These are phyloP conservation scores for Noctua pronuba DNA, from an alignment of 2,888 invertebrate species.

Conservation along the genomic window DNA sequence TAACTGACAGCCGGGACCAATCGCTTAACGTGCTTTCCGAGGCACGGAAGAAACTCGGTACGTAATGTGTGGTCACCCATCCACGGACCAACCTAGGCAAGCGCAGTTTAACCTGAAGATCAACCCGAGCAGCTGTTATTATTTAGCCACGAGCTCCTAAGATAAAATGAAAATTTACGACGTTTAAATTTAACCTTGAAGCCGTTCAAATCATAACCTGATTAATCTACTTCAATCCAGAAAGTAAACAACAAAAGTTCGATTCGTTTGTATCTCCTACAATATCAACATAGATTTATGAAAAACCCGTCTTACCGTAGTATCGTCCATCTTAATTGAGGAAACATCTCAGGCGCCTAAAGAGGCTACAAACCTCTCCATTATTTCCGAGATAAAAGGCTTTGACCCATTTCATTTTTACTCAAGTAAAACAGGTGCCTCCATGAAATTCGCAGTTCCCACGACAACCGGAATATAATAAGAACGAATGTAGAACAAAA, in stretches of 20 bases:
- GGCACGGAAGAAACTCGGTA: no score
- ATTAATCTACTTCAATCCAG: constrained; percentile 19
- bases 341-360: constrained; percentile 38
- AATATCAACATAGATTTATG: constrained; percentile 34
- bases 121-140: no score
- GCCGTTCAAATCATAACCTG: constrained; percentile 5
- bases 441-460: constrained; percentile 70
- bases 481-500: constrained; percentile 62
- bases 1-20: no score
- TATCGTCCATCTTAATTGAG: constrained; percentile 50
- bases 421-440: constrained; percentile 59
- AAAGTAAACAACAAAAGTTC: constrained; percentile 3
- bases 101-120: no score
- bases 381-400: constrained; percentile 53
- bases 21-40: no score
- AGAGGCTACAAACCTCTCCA: constrained; percentile 37
- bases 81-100: no score
- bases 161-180: no score
- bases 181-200: constrained; percentile 17
- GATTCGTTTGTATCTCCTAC: neutral
- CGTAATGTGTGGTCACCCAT: no score
- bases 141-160: no score
- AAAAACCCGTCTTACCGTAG: constrained; percentile 15
- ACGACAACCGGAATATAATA: constrained; percentile 75
- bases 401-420: constrained; percentile 61